These are phyloP conservation scores for Pipa parva DNA, from an alignment of 2,113 vertebrate species.

Conservation along the genomic window DNA sequence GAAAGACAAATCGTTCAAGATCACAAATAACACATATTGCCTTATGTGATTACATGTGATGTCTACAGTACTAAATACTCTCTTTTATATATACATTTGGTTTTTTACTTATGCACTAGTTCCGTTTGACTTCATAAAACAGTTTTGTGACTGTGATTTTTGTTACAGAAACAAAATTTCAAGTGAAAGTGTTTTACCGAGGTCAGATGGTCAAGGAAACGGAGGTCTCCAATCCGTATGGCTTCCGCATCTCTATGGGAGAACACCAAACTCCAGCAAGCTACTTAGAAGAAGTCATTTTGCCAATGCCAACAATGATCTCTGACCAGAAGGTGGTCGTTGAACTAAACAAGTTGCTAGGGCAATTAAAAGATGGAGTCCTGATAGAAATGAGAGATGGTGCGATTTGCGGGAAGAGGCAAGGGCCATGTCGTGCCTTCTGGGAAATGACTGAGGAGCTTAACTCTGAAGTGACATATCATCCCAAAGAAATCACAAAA, in stretches of 20 bases:
- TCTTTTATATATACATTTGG: too few species aligned
- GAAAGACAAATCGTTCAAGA: too few species aligned
- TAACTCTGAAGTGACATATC: conserved; percentile 38
- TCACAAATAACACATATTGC: too few species aligned
- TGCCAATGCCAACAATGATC: conserved; percentile 58
- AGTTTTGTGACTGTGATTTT: background rate
- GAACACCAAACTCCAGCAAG: conserved; percentile 7
- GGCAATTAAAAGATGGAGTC: conserved; percentile 62
- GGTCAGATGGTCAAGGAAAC: conserved; percentile 63
- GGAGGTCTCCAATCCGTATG: conserved; percentile 55
- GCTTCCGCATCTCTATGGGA: conserved; percentile 61
- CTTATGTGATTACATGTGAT: too few species aligned
- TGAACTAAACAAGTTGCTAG: conserved; percentile 61
- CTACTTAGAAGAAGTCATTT: conserved; percentile 51
- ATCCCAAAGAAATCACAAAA: conserved; percentile 60
- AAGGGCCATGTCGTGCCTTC: conserved; percentile 44
- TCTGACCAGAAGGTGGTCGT: conserved; percentile 51
- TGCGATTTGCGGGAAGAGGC: conserved; percentile 48
- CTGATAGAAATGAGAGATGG: conserved; percentile 52
- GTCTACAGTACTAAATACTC: too few species aligned
- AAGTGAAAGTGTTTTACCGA: conserved; percentile 68
- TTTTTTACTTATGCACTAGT: too few species aligned
- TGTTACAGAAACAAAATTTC: conserved; percentile 67
- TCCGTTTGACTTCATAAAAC: background rate
- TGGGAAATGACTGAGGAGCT: conserved; percentile 51